Base-by-base conservation (phyloP, 1,140 invertebrate species). In the Limonius californicus region DNA sequence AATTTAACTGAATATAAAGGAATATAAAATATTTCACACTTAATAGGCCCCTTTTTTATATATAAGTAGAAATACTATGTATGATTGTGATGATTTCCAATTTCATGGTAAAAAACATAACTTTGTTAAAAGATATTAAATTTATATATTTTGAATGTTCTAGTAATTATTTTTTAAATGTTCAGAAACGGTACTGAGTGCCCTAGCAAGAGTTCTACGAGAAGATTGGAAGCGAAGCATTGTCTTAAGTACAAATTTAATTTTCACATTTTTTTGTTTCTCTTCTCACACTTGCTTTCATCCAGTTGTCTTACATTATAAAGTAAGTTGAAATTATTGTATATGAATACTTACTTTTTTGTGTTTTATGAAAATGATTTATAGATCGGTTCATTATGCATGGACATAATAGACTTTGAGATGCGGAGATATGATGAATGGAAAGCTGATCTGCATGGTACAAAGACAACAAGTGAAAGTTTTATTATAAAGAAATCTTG, bases 171-270 rank as follows among this genome's bases (percentile, higher is more conserved):
- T 6, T 39, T 12, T 39, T 43, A 14, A 50, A 16, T 12, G 4
- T 84, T 66, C 79, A 95, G 95, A 99, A 81, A 93, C 94, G n/a
- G 83, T 98, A 19, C 80, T 99, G 15, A 96, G 94, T 81, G 97
- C 96, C 53, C 79, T 99, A 60, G 91, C 94, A 3, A 83, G 97
- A 74, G 94, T 99, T 20, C 78, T 99, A 35, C 83, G 96, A 70
- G 97, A 99, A 82, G 97, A 99, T 80, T 98, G 95, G 89, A 92
- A 91, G 79, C 89, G 91, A 73, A 98, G 94, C 76, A 89, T 98
- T 70, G 95, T 98, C 77, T 78, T 99, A 21, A 95, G 94, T 58
- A 97, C 92, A 68, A 97, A 98, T 77, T 95, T 99, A 73, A 89
- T 98, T 63, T 95, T 95, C 74, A 92, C 94, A 65, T 99, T 99